Percentiles rank a stretch among this genome's conserved stretches.
These are phyloP conservation scores for Ametastegia equiseti DNA, from an alignment of 2,888 invertebrate species.

Conservation along the genomic window DNA sequence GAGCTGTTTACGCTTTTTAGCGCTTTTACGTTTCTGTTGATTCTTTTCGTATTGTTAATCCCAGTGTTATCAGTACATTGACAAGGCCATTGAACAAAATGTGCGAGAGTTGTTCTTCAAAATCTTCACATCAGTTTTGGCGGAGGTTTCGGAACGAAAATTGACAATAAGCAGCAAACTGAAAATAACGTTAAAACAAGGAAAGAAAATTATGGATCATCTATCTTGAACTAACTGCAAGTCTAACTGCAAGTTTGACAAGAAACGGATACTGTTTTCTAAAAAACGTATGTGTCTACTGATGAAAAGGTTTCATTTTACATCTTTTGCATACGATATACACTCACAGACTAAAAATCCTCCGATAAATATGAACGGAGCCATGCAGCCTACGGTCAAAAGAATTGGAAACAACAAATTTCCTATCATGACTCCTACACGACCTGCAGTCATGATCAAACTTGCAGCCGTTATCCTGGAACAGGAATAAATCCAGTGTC, in stretches of 20 bases:
- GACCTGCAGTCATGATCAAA: conserved; percentile 82
- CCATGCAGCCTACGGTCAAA: conserved; percentile 81
- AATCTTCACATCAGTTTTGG: conserved; percentile 8
- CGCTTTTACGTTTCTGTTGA: no score
- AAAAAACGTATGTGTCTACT: no score
- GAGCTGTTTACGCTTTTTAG: no score
- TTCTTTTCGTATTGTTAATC: not conserved
- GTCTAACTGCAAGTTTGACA: not conserved
- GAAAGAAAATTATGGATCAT: not conserved
- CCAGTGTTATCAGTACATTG: not conserved
- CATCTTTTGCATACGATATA: not conserved
- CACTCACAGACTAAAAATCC: conserved; percentile 79
- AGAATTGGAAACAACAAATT: conserved; percentile 83
- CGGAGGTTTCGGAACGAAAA: conserved; percentile 33
- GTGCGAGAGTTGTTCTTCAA: not conserved
- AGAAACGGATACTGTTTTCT: no score
- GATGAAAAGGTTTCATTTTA: no score
- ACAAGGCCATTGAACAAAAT: not conserved
- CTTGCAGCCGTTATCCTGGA: conserved; percentile 73
- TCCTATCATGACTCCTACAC: conserved; percentile 82
- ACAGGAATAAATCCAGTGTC: conserved; percentile 42
- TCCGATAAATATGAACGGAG: conserved; percentile 83
- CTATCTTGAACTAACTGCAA: no score
- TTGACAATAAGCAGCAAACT: conserved; percentile 13
- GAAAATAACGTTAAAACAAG: not conserved